These are phyloP conservation scores for Limnephilus marmoratus DNA, from an alignment of 2,888 invertebrate genomes.

Conservation along the genomic window DNA sequence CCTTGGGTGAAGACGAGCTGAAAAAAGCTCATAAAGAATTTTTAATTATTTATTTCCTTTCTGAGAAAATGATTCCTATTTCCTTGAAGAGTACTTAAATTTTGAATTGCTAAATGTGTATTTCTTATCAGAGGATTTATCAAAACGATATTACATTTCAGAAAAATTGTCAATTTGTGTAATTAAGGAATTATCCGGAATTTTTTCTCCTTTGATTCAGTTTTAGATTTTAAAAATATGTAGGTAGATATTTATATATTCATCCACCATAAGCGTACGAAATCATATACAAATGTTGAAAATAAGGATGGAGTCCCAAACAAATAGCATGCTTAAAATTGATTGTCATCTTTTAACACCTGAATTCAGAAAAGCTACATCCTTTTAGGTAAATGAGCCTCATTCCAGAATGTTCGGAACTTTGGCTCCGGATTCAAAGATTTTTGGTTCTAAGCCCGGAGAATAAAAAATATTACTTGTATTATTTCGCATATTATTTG, in stretches of 20 bases:
- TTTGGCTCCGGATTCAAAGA: not conserved
- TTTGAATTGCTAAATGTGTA: not conserved
- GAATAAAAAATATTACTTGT: not conserved
- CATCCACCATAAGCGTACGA: not conserved
- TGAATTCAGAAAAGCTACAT: not conserved
- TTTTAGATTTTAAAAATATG: too few relatives aligned
- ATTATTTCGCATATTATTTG: too few relatives aligned
- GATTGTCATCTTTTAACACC: not conserved
- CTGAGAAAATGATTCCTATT: not conserved
- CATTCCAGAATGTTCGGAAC: not conserved
- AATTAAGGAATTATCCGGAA: not conserved
- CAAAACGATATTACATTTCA: not conserved
- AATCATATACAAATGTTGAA: not conserved
- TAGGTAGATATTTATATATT: too few relatives aligned
- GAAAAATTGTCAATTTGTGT: not conserved
- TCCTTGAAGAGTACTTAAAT: not conserved
- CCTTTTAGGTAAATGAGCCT: not conserved
- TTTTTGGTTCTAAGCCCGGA: not conserved
- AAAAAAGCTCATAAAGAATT: not conserved
- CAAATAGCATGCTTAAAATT: not conserved
- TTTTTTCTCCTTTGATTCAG: not conserved
- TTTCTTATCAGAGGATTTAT: not conserved
- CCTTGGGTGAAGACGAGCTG: too few relatives aligned
- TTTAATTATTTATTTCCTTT: not conserved
- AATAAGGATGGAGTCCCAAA: not conserved